Conservation (phyloP, 1,140 invertebrate species). For the Nymphalis io region DNA sequence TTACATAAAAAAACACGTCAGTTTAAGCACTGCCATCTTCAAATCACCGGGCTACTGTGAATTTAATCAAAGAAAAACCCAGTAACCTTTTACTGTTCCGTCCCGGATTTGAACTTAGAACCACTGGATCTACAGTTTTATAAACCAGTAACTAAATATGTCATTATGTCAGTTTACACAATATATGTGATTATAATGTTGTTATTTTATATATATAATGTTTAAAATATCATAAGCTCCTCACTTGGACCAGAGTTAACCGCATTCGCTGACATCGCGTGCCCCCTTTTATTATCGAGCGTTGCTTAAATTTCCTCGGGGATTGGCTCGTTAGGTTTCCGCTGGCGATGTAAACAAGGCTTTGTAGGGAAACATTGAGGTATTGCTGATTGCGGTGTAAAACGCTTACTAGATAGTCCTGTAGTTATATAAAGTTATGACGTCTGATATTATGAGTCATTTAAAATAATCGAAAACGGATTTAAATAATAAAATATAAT, state of each 20-base stretch:
- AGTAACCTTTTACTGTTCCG: no score
- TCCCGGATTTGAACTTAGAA: no score
- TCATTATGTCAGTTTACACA: no score
- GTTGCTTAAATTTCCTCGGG: slow-evolving; percentile 34
- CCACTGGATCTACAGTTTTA: no score
- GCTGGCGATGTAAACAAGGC: slow-evolving; percentile 5
- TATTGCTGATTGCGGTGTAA: slow-evolving; percentile 7
- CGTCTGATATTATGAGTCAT: no score
- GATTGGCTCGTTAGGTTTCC: slow-evolving; percentile 26
- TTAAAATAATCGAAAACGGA: no score
- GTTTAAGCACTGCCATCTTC: no score
- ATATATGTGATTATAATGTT: not conserved
- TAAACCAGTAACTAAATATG: no score
- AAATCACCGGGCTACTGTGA: no score
- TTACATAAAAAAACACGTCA: no score
- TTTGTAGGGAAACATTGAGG: slow-evolving; percentile 2
- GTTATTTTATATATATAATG: not conserved
- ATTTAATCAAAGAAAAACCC: no score
- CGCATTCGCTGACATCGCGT: slow-evolving; percentile 19
- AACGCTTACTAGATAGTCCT: not conserved
- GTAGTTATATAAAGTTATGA: not conserved
- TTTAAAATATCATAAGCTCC: not conserved
- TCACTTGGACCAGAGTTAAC: not conserved
- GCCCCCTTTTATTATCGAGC: slow-evolving; percentile 29
- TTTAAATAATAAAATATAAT: no score